These are phyloP conservation scores for Neopipo cinnamomea DNA, from an alignment of 2,113 vertebrate genomes.

Conservation along the genomic window DNA sequence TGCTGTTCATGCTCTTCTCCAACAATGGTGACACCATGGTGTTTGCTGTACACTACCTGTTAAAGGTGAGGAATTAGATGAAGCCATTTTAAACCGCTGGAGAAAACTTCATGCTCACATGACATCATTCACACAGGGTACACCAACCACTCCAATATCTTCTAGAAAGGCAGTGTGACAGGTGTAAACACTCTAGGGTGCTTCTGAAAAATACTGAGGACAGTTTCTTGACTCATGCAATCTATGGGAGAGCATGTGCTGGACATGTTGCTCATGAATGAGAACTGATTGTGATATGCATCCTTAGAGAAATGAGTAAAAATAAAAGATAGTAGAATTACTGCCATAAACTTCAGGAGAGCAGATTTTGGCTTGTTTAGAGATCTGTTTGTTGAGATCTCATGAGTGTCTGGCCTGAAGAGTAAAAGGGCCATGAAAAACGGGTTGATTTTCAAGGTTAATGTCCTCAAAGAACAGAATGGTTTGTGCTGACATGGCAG, in stretches of 20 bases:
- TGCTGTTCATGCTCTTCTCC: not conserved
- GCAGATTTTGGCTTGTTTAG: not conserved
- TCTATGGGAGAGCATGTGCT: not conserved
- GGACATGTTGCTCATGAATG: not conserved
- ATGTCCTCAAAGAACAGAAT: not conserved
- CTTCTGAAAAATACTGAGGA: not conserved
- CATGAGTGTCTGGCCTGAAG: not conserved
- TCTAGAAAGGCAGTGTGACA: not conserved
- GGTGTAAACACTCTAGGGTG: not conserved
- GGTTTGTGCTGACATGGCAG: not conserved
- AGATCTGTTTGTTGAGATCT: not conserved
- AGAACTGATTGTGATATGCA: not conserved
- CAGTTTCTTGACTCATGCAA: not conserved
- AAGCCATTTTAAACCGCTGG: not conserved
- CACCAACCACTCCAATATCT: not conserved
- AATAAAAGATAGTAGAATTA: not conserved
- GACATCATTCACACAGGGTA: not conserved
- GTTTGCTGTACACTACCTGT: not conserved
- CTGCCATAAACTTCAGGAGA: not conserved
- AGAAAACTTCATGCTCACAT: not conserved
- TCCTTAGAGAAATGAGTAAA: not conserved
- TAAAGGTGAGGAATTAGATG: not conserved
- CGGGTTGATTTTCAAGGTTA: not conserved
- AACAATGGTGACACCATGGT: not conserved
- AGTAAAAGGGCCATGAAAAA: not conserved